A percentile compares a stretch with the other conserved stretches of the same genome.
Evolutionary conservation across 2,888 invertebrate species (phyloP).

Genomic region (Allygus modestus): DNA sequence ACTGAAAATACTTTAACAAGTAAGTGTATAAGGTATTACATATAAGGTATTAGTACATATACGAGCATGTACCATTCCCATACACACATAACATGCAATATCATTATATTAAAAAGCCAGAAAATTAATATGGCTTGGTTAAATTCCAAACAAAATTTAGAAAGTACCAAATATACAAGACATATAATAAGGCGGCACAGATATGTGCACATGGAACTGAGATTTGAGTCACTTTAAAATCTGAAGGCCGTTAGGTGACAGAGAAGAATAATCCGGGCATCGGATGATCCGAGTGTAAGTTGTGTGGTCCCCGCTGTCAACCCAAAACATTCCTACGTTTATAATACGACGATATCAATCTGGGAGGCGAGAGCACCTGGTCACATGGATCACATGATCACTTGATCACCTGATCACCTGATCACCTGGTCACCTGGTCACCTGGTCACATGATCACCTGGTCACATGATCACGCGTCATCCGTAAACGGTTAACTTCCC

Average conservation of each 20-base stretch:
- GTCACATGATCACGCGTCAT: not conserved
- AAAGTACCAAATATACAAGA: no score
- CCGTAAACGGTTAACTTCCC: not conserved
- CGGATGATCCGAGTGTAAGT: constrained; percentile 31
- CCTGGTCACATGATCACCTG: not conserved
- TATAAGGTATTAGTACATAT: no score
- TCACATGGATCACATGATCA: not conserved
- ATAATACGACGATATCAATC: constrained; percentile 48
- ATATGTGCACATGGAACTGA: not conserved
- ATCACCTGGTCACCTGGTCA: not conserved
- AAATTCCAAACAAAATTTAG: no score
- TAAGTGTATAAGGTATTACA: no score
- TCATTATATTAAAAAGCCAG: no score
- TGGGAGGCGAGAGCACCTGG: not conserved
- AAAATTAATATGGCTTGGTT: no score
- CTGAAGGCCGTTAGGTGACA: constrained; percentile 25
- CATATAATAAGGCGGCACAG: no score
- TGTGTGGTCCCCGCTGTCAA: constrained; percentile 43
- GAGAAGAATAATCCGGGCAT: constrained; percentile 27
- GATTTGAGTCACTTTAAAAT: not conserved
- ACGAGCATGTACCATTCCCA: no score
- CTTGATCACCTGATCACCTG: not conserved
- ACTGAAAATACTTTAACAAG: no score
- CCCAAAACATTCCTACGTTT: constrained; percentile 31
- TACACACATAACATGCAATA: no score